Conservation (phyloP, 1,140 invertebrate species). For the Drosophila subpulchrella region DNA sequence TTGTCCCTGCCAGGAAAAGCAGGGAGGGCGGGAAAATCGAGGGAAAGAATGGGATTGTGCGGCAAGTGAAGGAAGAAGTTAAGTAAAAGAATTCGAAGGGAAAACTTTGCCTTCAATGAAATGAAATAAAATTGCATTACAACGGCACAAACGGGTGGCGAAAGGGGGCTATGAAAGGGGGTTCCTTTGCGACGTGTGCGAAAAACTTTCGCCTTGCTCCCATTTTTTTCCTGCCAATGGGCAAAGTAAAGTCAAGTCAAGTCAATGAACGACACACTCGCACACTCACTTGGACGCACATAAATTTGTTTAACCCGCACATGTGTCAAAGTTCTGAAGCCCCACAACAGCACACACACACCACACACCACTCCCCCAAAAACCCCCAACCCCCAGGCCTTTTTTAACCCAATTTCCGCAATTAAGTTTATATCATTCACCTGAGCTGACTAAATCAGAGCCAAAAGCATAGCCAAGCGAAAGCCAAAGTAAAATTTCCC, state of each 20-base stretch:
- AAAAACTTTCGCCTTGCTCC: slow-evolving; percentile 73
- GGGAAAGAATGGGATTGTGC: slow-evolving; percentile 36
- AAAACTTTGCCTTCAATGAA: slow-evolving; percentile 82
- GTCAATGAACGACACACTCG: slow-evolving; percentile 69
- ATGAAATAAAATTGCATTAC: slow-evolving; percentile 83
- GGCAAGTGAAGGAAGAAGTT: slow-evolving; percentile 60
- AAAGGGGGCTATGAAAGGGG: neutral
- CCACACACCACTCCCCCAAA: neutral
- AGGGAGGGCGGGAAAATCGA: neutral
- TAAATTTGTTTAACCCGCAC: slow-evolving; percentile 81
- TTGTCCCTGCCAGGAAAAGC: slow-evolving; percentile 21
- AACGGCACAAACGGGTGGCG: slow-evolving; percentile 56
- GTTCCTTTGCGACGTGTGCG: slow-evolving; percentile 60
- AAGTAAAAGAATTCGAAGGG: slow-evolving; percentile 76
- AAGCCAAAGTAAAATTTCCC: slow-evolving; percentile 21
- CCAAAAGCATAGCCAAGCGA: slow-evolving; percentile 33
- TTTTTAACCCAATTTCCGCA: slow-evolving; percentile 81
- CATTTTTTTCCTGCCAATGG: slow-evolving; percentile 62
- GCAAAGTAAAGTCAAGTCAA: slow-evolving; percentile 69
- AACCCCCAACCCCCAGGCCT: neutral
- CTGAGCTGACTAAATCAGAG: slow-evolving; percentile 44
- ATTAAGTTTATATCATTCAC: slow-evolving; percentile 83
- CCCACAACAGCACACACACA: too few species aligned
- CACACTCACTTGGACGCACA: slow-evolving; percentile 38
- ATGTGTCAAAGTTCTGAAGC: slow-evolving; percentile 71